Evolutionary conservation across 92 coral and sea anemone species (phyloP).

Genomic region (Heliopora coerulea): DNA sequence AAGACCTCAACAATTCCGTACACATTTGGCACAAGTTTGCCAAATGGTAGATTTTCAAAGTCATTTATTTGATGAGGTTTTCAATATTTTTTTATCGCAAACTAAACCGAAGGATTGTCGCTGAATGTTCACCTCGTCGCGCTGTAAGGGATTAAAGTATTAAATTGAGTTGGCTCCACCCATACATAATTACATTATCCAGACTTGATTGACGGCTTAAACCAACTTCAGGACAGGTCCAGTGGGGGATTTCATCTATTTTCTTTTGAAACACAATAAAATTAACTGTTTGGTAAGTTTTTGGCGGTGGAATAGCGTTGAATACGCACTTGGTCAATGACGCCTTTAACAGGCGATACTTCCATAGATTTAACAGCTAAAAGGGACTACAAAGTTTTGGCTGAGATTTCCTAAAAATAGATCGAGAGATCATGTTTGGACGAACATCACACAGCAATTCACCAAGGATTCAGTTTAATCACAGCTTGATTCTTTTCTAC

Average conservation of each 20-base stretch:
- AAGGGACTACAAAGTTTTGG: neutral
- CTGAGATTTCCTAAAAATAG: too few species aligned
- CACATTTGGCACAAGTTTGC: too few species aligned
- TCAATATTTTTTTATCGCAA: neutral
- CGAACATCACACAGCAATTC: constrained; percentile 8
- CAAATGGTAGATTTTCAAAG: too few species aligned
- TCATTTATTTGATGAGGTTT: constrained; percentile 9
- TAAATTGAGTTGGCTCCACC: constrained; percentile 17
- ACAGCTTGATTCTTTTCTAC: neutral
- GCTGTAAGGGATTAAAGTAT: neutral
- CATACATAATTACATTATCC: constrained; percentile 22
- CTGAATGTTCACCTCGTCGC: neutral
- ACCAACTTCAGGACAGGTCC: constrained; percentile 4
- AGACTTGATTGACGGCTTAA: constrained; percentile 11
- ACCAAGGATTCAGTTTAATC: constrained; percentile 3
- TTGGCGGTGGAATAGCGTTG: neutral
- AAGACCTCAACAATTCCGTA: too few species aligned
- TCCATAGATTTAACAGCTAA: neutral
- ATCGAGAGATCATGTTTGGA: constrained; percentile 25
- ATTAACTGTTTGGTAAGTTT: neutral
- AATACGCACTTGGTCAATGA: neutral
- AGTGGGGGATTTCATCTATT: constrained; percentile 12
- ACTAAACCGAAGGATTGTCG: neutral
- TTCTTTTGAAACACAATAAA: neutral
- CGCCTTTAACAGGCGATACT: neutral